These are phyloP conservation scores for Anabas testudineus DNA, from an alignment of 2,797 vertebrate genomes.

Conservation along the genomic window DNA sequence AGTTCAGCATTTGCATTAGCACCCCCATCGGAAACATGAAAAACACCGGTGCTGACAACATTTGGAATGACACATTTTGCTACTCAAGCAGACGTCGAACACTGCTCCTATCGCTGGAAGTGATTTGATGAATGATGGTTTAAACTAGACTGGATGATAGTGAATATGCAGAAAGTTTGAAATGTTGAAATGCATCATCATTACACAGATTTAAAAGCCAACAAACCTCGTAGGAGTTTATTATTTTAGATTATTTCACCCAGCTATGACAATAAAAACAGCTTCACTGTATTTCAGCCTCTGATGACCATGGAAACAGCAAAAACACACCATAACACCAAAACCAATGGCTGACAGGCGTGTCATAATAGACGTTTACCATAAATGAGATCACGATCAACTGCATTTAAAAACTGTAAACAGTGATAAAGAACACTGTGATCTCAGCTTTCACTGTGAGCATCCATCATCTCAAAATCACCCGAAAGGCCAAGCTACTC, in stretches of 20 bases:
- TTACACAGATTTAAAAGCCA: too few species aligned
- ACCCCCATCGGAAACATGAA: too few species aligned
- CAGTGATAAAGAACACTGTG: slow-evolving; percentile 25
- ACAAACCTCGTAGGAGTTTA: background rate
- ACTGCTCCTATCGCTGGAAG: too few species aligned
- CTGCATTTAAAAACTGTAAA: slow-evolving; percentile 32
- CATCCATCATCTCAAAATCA: slow-evolving; percentile 44
- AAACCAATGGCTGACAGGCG: background rate
- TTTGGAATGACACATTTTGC: too few species aligned
- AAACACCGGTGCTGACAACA: too few species aligned
- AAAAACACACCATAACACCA: background rate
- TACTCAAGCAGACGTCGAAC: too few species aligned
- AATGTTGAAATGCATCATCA: too few species aligned
- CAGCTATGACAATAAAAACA: background rate
- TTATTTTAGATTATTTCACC: background rate
- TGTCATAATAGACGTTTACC: slow-evolving; percentile 20
- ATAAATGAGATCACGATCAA: slow-evolving; percentile 18
- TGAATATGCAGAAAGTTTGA: too few species aligned
- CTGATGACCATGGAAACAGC: slow-evolving; percentile 4
- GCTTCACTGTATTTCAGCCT: background rate
- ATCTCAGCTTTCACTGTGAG: slow-evolving; percentile 48
- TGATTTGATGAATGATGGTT: too few species aligned
- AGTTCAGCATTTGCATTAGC: too few species aligned
- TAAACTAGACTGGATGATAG: too few species aligned
- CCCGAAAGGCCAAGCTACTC: slow-evolving; percentile 31